Evolutionary conservation across 2,888 invertebrate genomes (phyloP).

Genomic region (Amblyteles armatorius): DNA sequence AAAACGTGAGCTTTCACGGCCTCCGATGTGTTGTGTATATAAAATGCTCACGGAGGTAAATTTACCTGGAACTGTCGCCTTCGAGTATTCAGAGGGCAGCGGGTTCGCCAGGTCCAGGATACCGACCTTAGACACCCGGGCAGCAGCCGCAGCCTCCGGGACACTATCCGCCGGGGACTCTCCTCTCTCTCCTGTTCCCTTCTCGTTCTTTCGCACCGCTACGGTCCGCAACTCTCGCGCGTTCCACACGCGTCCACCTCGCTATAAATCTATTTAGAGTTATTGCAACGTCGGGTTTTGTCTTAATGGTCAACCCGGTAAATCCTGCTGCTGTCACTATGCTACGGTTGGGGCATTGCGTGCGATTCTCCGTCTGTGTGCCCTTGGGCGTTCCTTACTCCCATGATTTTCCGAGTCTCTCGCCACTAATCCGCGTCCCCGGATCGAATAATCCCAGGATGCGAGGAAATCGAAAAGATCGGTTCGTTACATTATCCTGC

Average conservation of each 20-base stretch:
- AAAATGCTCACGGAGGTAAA: conserved; percentile 13
- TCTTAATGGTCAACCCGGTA: conserved; percentile 82
- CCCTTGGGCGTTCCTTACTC: conserved; percentile 57
- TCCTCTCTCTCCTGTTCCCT: conserved; percentile 43
- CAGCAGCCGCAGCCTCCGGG: conserved; percentile 53
- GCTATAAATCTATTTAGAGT: conserved; percentile 83
- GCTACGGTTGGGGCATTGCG: conserved; percentile 53
- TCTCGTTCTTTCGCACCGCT: conserved; percentile 45
- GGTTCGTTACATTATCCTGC: neutral
- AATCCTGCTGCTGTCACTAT: conserved; percentile 77
- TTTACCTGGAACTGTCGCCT: conserved; percentile 56
- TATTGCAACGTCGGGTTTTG: conserved; percentile 82
- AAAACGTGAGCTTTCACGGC: conserved; percentile 1
- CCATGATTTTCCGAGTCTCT: conserved; percentile 47
- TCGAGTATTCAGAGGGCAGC: conserved; percentile 63
- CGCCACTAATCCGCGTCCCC: neutral
- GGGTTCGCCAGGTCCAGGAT: conserved; percentile 60
- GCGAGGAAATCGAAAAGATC: neutral
- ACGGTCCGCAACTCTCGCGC: conserved; percentile 58
- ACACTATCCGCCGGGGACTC: conserved; percentile 61
- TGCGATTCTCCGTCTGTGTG: conserved; percentile 18
- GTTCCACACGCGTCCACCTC: conserved; percentile 66
- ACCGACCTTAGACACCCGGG: conserved; percentile 63
- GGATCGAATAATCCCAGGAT: neutral
- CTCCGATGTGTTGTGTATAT: conserved; percentile 12